Evolutionary conservation across 2,113 vertebrate genomes (phyloP).

Genomic region (Anas platyrhynchos): DNA sequence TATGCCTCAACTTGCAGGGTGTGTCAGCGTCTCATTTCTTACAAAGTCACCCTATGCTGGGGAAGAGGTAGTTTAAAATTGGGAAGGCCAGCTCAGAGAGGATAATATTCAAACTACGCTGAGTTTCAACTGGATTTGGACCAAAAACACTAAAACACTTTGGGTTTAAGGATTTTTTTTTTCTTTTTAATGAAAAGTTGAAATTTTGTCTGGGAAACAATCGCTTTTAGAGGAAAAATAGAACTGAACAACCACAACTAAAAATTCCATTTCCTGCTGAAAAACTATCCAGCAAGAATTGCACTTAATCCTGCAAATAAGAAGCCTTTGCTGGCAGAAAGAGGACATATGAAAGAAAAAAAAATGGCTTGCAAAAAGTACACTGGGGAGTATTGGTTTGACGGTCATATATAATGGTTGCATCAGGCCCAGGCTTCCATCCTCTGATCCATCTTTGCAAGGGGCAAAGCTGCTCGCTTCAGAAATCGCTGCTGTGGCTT

Average conservation of each 20-base stretch:
- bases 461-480: not conserved
- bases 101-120: not conserved
- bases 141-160: not conserved
- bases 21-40: not conserved
- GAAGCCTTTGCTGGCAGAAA: not conserved
- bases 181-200: constrained; percentile 29
- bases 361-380: not conserved
- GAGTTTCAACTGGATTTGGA: constrained; percentile 16
- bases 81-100: not conserved
- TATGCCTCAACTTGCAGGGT: not conserved
- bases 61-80: not conserved
- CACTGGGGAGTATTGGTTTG: not conserved
- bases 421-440: not conserved
- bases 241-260: constrained; percentile 47
- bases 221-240: constrained; percentile 25
- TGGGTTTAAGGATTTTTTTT: not conserved
- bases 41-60: not conserved
- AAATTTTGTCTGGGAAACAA: constrained; percentile 48
- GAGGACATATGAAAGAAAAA: not conserved
- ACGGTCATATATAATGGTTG: not conserved
- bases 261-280: constrained; percentile 49
- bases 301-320: constrained; percentile 46
- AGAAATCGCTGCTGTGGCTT: not conserved
- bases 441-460: not conserved
- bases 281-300: not conserved